Evolutionary conservation across 2,888 invertebrate species (phyloP).

Genomic region (Hypena proboscidalis): DNA sequence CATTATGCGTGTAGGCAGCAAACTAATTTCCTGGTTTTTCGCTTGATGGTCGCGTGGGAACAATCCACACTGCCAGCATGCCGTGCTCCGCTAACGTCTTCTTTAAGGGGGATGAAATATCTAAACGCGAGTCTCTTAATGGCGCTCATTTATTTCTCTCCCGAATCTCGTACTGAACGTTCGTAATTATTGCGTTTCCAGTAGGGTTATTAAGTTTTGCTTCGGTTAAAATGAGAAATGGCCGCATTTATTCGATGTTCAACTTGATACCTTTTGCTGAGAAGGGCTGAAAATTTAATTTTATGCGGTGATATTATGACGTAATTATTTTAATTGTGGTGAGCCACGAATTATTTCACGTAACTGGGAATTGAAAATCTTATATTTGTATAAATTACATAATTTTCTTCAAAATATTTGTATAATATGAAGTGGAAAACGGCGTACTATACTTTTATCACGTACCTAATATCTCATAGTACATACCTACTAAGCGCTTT

Average conservation of each 20-base stretch:
- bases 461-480: no score
- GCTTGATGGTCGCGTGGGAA: slow-evolving; percentile 76
- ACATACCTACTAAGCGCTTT: no score
- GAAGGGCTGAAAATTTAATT: slow-evolving; percentile 81
- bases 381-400: no score
- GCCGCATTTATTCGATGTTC: slow-evolving; percentile 78
- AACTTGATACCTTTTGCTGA: slow-evolving; percentile 75
- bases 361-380: slow-evolving; percentile 25
- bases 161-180: slow-evolving; percentile 80
- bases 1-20: slow-evolving; percentile 15
- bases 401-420: no score
- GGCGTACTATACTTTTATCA: no score
- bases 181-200: slow-evolving; percentile 83
- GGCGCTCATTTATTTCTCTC: slow-evolving; percentile 81
- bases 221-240: slow-evolving; percentile 83
- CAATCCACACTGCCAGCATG: slow-evolving; percentile 57
- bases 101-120: slow-evolving; percentile 83
- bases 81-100: slow-evolving; percentile 75
- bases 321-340: slow-evolving; percentile 76
- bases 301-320: slow-evolving; percentile 70
- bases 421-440: no score
- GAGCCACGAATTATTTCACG: slow-evolving; percentile 41
- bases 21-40: slow-evolving; percentile 40
- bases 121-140: slow-evolving; percentile 82
- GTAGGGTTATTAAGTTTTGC: slow-evolving; percentile 84